Evolutionary conservation across 2,888 invertebrate species (phyloP).

Genomic region (Apamea anceps): DNA sequence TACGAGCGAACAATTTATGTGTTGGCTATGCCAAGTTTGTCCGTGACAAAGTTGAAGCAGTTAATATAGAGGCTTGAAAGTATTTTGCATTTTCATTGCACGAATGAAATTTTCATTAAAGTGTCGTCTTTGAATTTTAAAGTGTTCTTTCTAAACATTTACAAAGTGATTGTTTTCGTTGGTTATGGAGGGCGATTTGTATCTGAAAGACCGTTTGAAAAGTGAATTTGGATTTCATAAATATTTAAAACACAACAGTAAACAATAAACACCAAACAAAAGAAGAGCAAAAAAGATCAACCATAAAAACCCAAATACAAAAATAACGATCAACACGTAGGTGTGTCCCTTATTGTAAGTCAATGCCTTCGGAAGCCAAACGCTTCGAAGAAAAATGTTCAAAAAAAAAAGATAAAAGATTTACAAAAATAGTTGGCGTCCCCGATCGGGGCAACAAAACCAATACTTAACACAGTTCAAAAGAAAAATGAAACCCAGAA

Average conservation of each 20-base stretch:
- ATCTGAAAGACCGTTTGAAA: not conserved
- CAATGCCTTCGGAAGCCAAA: constrained; percentile 43
- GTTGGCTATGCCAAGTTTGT: constrained; percentile 73
- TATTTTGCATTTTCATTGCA: constrained; percentile 51
- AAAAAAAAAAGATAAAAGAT: constrained; percentile 23
- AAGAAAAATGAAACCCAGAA: constrained; percentile 18
- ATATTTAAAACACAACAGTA: not conserved
- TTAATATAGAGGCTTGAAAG: constrained; percentile 46
- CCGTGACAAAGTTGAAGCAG: constrained; percentile 63
- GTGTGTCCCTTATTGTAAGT: constrained; percentile 54
- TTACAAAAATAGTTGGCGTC: constrained; percentile 33
- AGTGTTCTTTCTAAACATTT: not conserved
- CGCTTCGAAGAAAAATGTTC: constrained; percentile 34
- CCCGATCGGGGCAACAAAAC: constrained; percentile 14
- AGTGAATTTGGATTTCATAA: not conserved
- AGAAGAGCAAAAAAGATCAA: not conserved
- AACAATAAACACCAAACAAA: constrained; percentile 1
- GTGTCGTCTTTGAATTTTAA: constrained; percentile 11
- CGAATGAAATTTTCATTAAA: constrained; percentile 30
- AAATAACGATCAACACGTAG: constrained; percentile 47
- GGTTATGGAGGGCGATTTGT: not conserved
- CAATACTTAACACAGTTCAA: constrained; percentile 16
- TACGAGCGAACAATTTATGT: constrained; percentile 72
- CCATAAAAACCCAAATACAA: constrained; percentile 16
- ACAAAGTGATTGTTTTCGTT: not conserved